Evolutionary conservation across 1,140 invertebrate genomes (phyloP).

Genomic region (Aphelenchoides fujianensis): DNA sequence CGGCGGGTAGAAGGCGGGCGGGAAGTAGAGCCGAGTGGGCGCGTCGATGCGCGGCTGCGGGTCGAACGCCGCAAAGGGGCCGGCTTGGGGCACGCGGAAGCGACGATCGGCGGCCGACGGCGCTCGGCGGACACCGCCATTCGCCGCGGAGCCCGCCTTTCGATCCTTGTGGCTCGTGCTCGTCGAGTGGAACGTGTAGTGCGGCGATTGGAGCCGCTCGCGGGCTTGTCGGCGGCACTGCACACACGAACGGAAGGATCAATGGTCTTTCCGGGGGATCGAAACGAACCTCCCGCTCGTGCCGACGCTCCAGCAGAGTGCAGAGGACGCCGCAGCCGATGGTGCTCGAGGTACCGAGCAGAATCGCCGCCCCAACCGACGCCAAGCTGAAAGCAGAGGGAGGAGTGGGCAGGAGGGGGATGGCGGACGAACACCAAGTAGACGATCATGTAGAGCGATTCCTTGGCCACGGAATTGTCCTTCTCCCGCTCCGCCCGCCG

Average conservation of each 20-base stretch:
- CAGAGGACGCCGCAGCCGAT: not conserved
- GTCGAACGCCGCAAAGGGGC: not conserved
- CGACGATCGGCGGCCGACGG: not conserved
- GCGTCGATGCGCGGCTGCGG: not conserved
- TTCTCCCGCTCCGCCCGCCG: too few relatives aligned
- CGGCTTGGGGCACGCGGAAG: not conserved
- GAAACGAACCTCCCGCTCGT: slow-evolving; percentile 4
- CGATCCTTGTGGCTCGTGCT: not conserved
- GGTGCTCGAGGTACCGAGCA: not conserved
- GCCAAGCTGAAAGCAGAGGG: not conserved
- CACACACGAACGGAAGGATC: not conserved
- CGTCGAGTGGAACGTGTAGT: not conserved
- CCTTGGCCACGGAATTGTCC: not conserved
- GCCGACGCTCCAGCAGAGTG: not conserved
- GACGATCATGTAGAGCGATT: not conserved
- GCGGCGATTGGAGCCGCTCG: not conserved
- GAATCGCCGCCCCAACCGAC: not conserved
- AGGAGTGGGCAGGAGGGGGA: not conserved
- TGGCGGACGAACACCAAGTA: not conserved
- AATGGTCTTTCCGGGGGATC: not conserved
- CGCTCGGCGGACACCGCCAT: not conserved
- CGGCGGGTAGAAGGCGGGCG: too few relatives aligned
- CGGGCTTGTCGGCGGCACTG: not conserved
- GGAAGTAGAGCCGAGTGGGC: not conserved
- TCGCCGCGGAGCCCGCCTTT: not conserved